Conservation (phyloP, 2,888 invertebrate genomes). For the Isotomurus palustris region DNA sequence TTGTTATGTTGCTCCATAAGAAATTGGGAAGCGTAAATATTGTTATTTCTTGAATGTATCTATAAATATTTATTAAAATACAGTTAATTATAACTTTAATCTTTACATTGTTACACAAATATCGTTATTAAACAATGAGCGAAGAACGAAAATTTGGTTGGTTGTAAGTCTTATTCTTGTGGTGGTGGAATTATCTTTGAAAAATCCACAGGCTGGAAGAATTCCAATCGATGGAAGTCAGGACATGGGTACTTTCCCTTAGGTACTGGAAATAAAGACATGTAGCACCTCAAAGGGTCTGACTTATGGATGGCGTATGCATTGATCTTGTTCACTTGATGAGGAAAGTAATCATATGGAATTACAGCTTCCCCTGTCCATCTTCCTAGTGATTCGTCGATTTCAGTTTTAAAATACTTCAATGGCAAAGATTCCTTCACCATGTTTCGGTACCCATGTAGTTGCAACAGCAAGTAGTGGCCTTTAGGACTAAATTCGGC, state of each 20-base stretch:
- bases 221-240: slow-evolving; percentile 35
- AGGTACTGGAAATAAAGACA: slow-evolving; percentile 34
- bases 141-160: too few relatives aligned
- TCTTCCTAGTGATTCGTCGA: slow-evolving; percentile 5
- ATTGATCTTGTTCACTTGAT: slow-evolving; percentile 33
- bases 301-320: slow-evolving; percentile 39
- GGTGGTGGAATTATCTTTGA: too few relatives aligned
- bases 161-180: too few relatives aligned
- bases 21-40: too few relatives aligned
- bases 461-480: slow-evolving; percentile 31
- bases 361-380: slow-evolving; percentile 34
- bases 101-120: too few relatives aligned
- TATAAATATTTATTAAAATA: too few relatives aligned
- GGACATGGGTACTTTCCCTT: slow-evolving; percentile 18
- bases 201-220: slow-evolving; percentile 33
- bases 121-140: too few relatives aligned
- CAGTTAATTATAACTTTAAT: too few relatives aligned
- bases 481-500: slow-evolving; percentile 35
- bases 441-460: slow-evolving; percentile 19
- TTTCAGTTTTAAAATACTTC: slow-evolving; percentile 10
- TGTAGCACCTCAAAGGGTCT: slow-evolving; percentile 29
- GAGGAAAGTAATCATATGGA: slow-evolving; percentile 34
- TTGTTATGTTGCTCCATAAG: too few relatives aligned
- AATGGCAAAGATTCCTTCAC: slow-evolving; percentile 17
- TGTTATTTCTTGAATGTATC: too few relatives aligned